These are phyloP conservation scores for Odontamblyopus rebecca DNA, from an alignment of 2,797 vertebrate genomes.

Conservation along the genomic window DNA sequence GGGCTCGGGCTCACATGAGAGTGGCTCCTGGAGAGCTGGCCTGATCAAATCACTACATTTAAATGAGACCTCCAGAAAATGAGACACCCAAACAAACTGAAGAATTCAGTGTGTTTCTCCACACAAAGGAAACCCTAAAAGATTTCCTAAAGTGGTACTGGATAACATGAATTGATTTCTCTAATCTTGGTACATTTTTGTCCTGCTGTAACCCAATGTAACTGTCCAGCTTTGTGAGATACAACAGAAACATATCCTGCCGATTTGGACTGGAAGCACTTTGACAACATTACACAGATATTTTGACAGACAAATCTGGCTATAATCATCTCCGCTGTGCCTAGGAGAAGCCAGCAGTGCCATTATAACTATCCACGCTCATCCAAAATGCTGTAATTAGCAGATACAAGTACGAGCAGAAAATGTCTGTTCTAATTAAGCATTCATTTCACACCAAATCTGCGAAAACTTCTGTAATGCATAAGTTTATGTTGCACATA, in stretches of 20 bases:
- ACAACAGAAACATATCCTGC: constrained; percentile 29
- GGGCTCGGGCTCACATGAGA: constrained; percentile 56
- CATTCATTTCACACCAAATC: constrained; percentile 39
- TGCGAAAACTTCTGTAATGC: constrained; percentile 43
- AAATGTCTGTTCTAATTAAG: constrained; percentile 56
- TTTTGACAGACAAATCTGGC: constrained; percentile 11
- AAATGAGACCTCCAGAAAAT: constrained; percentile 71
- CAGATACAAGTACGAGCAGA: constrained; percentile 52
- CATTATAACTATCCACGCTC: constrained; percentile 23
- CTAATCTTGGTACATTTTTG: constrained; percentile 41
- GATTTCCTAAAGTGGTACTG: constrained; percentile 41
- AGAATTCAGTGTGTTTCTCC: constrained; percentile 64
- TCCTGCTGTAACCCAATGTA: constrained; percentile 19
- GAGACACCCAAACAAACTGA: constrained; percentile 67
- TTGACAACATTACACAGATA: constrained; percentile 17
- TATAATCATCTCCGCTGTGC: constrained; percentile 17
- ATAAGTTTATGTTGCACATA: constrained; percentile 62
- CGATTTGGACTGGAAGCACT: constrained; percentile 22
- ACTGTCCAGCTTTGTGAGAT: constrained; percentile 12
- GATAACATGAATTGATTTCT: constrained; percentile 29
- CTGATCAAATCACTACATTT: constrained; percentile 68
- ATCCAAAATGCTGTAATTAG: constrained; percentile 61
- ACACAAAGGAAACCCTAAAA: constrained; percentile 41
- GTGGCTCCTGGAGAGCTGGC: constrained; percentile 49
- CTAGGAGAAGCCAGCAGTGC: constrained; percentile 25